Base-by-base conservation (phyloP, 2,888 invertebrate genomes). In the Microctonus aethiopoides region DNA sequence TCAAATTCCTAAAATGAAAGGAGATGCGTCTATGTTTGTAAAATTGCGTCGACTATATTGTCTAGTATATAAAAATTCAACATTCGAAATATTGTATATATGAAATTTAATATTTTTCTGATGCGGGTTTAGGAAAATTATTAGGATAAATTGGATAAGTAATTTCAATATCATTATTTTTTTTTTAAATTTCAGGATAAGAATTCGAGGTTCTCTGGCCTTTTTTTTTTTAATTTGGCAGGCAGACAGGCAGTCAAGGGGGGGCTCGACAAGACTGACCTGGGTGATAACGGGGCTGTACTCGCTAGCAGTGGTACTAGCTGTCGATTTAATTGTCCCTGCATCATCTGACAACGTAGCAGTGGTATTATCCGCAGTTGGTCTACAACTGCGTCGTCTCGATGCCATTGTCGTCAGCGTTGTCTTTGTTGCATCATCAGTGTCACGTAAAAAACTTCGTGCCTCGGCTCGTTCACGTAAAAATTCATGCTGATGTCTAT, bases 311-410 rank as follows among this genome's bases (percentile, higher is more conserved):
- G 84, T 81, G 71, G 84, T 84, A 82, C 84, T 84, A 79, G 83
- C 84, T 73, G 82, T 84, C 63, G 84, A 84, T 77, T 84, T 84
- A 78, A 84, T 84, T 67, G 84, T 84, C 77, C 81, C 81, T 68
- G 80, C 81, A 73, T 83, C 82, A 72, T 82, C 81, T 74, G 79
- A 77, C 22, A 81, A 79, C 56, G 67, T 39, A 46, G 67, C 26
- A 20, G 62, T 70, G 24, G 57, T 32, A 16, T 59, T 59, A 16
- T 78, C 71, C 61, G 76, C 75, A 56, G 87, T 83, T 26, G 87
- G 87, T 76, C 88, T 84, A 76, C 87, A 87, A 78, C 85, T 88
- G 74, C 88, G 85, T 76, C 88, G 87, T 77, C 89, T 83, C 62
- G 77, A 75, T 16, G 46, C 46, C n/a, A n/a, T n/a, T n/a, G n/a